Conservation (phyloP, 2,113 vertebrate species). For the Daphoenositta chrysoptera region DNA sequence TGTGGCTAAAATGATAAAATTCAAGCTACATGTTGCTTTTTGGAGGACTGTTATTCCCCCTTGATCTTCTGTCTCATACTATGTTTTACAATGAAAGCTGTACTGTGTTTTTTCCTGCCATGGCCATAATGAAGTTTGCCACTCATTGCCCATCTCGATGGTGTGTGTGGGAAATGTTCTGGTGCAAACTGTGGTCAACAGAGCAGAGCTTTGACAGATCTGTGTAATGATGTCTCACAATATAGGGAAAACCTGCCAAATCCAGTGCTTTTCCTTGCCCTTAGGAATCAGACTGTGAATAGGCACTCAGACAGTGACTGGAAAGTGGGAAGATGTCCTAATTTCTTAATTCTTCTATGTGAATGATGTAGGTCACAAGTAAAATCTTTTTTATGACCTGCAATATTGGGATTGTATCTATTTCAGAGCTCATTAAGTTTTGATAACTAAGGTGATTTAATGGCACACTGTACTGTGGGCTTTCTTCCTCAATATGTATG, state of each 20-base stretch:
- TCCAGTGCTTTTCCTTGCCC: not conserved
- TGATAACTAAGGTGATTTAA: constrained; percentile 62
- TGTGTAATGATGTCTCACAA: not conserved
- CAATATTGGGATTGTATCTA: constrained; percentile 66
- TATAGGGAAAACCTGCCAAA: not conserved
- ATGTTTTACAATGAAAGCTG: not conserved
- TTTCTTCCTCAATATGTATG: not conserved
- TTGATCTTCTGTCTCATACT: not conserved
- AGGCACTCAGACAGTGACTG: not conserved
- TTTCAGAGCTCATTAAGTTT: constrained; percentile 76
- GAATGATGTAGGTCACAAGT: constrained; percentile 64
- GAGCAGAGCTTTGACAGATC: not conserved
- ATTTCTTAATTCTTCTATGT: constrained; percentile 55
- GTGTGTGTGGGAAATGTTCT: not conserved
- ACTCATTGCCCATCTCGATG: not conserved
- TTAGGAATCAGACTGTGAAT: not conserved
- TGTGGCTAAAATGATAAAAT: not conserved
- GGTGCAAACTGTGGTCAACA: not conserved
- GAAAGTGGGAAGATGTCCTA: constrained; percentile 11
- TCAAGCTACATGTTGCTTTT: not conserved
- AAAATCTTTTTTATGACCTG: constrained; percentile 67
- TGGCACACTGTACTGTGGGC: not conserved
- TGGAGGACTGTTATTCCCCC: not conserved
- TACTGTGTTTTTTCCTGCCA: not conserved
- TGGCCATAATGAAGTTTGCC: not conserved